phyloP scores from a whole-genome alignment of 2,888 invertebrate species.

The Rhopalosiphum nymphaeae region DNA sequence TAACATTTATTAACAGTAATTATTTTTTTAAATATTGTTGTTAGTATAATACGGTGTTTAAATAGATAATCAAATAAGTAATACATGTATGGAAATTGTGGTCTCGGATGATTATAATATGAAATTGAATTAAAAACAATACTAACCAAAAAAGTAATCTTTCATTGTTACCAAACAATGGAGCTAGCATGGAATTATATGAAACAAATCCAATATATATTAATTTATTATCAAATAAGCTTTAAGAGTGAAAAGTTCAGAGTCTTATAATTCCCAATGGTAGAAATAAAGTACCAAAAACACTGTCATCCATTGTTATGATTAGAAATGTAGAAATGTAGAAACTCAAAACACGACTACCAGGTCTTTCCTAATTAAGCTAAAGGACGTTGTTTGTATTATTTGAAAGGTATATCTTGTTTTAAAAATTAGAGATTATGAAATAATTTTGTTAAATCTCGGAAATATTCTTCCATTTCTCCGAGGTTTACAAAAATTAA shows the following conservation, averaged over 20 bases:
- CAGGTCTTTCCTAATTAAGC: slow-evolving; percentile 2
- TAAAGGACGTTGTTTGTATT: slow-evolving; percentile 7
- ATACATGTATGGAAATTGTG: background rate
- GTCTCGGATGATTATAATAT: background rate
- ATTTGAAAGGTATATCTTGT: background rate
- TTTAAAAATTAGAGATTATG: slow-evolving; percentile 1
- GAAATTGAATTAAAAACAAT: background rate
- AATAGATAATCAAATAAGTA: background rate
- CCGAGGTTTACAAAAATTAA: background rate
- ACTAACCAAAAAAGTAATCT: background rate
- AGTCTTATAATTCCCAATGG: background rate
- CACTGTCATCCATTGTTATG: slow-evolving; percentile 25
- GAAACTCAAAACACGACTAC: slow-evolving; percentile 34
- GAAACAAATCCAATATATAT: background rate
- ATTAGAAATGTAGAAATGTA: slow-evolving; percentile 37
- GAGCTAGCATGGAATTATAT: background rate
- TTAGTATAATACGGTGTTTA: background rate
- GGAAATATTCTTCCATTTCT: background rate
- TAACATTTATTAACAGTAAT: background rate
- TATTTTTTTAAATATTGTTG: background rate
- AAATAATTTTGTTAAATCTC: background rate
- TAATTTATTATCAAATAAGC: slow-evolving; percentile 3
- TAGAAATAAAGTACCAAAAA: slow-evolving; percentile 10
- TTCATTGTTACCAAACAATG: background rate
- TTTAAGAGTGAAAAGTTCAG: background rate